A percentile compares a stretch with the other conserved stretches of the same genome.
Conservation (phyloP, 2,113 vertebrate genomes). For the Hymenochirus boettgeri region DNA sequence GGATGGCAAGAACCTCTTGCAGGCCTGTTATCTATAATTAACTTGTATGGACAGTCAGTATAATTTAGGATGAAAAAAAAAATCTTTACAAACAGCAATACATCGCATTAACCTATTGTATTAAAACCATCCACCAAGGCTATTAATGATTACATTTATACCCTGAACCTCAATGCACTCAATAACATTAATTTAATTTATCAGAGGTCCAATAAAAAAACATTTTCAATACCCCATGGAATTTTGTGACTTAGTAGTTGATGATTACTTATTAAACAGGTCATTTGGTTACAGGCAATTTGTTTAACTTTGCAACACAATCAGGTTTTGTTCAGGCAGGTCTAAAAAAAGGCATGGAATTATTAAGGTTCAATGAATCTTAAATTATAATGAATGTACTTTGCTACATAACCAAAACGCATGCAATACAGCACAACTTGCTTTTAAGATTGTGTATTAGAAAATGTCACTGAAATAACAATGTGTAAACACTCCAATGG, state of each 20-base stretch:
- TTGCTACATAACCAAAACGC: neutral
- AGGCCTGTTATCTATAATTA: conserved; percentile 16
- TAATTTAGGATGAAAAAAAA: conserved; percentile 5
- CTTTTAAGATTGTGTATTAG: neutral
- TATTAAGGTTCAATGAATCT: neutral
- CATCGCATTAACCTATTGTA: conserved; percentile 3
- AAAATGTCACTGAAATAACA: neutral
- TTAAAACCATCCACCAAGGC: neutral
- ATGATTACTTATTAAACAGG: conserved; percentile 20
- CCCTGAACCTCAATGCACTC: conserved; percentile 14
- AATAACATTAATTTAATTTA: conserved; percentile 23
- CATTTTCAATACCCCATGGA: conserved; percentile 8
- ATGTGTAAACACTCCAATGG: neutral
- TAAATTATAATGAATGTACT: conserved; percentile 1
- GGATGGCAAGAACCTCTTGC: neutral
- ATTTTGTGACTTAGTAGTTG: neutral
- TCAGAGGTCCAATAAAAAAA: conserved; percentile 17
- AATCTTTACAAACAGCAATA: neutral
- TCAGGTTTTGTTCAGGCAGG: neutral
- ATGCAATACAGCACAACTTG: neutral
- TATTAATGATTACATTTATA: conserved; percentile 11
- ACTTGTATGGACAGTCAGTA: conserved; percentile 6
- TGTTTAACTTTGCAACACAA: conserved; percentile 4
- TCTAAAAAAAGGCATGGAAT: neutral
- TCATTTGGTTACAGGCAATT: neutral